A percentile compares a stretch with the other conserved stretches of the same genome.
These are phyloP conservation scores for Xiphorhynchus elegans DNA, from an alignment of 2,113 vertebrate species.

Conservation along the genomic window DNA sequence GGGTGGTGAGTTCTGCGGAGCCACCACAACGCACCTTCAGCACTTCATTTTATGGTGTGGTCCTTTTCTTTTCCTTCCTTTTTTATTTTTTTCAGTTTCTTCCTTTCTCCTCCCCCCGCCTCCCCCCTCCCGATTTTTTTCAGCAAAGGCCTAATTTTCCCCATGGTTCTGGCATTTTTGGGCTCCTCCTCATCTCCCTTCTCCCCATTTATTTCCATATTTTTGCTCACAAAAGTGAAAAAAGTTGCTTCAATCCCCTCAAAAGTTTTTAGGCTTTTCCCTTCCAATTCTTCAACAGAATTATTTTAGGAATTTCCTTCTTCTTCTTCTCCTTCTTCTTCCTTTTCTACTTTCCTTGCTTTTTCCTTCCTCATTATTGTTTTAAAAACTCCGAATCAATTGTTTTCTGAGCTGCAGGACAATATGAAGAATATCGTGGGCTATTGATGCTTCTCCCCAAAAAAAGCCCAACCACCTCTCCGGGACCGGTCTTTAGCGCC, in stretches of 20 bases:
- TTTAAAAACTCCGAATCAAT: neutral
- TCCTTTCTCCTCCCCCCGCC: too few relatives aligned
- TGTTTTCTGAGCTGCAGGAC: neutral
- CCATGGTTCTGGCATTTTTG: rapidly evolving
- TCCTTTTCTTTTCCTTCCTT: too few relatives aligned
- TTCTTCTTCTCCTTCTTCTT: too few relatives aligned
- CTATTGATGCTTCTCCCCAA: neutral
- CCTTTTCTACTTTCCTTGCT: too few relatives aligned
- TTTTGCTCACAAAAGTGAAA: neutral
- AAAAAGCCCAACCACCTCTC: neutral
- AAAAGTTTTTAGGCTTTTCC: neutral
- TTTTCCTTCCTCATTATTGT: neutral
- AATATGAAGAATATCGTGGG: rapidly evolving
- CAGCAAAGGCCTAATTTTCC: neutral
- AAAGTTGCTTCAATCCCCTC: too few relatives aligned
- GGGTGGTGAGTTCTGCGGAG: neutral
- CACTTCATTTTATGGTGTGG: rapidly evolving
- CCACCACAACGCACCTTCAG: neutral
- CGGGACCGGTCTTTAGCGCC: too few relatives aligned
- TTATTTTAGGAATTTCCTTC: neutral
- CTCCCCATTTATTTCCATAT: neutral
- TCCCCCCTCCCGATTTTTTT: neutral
- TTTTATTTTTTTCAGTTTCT: neutral
- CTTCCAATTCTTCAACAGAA: neutral
- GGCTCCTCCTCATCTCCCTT: rapidly evolving